These are phyloP conservation scores for Bombus haemorrhoidalis DNA, from an alignment of 1,140 invertebrate genomes.

Conservation along the genomic window DNA sequence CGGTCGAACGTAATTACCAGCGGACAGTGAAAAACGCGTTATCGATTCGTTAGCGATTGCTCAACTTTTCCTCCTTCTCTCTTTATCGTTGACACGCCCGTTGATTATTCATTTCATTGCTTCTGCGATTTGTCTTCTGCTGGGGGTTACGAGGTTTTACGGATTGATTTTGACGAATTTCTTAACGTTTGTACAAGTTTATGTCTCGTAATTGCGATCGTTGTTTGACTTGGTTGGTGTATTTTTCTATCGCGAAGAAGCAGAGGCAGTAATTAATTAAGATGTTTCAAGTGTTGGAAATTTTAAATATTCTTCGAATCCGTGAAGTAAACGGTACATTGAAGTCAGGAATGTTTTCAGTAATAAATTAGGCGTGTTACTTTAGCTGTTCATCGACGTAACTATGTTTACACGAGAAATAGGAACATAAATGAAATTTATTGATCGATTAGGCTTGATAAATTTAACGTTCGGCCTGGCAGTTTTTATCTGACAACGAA, in stretches of 20 bases:
- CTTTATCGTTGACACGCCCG: too few species aligned
- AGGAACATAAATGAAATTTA: not conserved
- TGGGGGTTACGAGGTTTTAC: too few species aligned
- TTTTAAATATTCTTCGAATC: not conserved
- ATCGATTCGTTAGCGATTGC: not conserved
- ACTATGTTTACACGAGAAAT: not conserved
- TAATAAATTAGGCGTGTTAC: not conserved
- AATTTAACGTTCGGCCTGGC: not conserved
- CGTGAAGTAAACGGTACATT: not conserved
- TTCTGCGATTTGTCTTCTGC: too few species aligned
- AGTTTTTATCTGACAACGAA: not conserved
- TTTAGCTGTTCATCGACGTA: too few species aligned
- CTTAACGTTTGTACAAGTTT: too few species aligned
- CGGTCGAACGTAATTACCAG: not conserved
- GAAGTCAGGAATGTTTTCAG: not conserved
- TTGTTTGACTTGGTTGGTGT: too few species aligned
- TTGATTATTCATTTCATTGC: too few species aligned
- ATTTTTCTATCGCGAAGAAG: not conserved
- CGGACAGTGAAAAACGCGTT: constrained; percentile 1
- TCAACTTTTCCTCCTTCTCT: not conserved
- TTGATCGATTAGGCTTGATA: not conserved
- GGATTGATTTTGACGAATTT: too few species aligned
- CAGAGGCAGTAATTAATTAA: not conserved
- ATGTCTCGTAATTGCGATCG: too few species aligned
- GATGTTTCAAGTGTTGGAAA: not conserved